Evolutionary conservation across 92 coral and sea anemone genomes (phyloP).

Genomic region (Muricea muricata): DNA sequence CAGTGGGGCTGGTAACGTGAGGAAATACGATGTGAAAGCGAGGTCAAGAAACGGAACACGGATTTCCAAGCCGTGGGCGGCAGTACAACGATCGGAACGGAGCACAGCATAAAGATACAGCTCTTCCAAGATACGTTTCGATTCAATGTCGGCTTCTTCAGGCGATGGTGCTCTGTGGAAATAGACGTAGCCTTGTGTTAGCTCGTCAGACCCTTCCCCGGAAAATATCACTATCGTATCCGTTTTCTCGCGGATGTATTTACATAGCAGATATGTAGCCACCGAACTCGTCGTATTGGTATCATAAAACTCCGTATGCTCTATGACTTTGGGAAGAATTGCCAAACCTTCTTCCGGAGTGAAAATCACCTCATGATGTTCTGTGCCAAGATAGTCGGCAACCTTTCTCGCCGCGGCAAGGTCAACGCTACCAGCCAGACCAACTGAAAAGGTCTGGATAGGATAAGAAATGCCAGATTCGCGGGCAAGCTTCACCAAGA

Average conservation of each 20-base stretch:
- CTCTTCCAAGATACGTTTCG: constrained; percentile 85
- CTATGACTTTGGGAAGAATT: constrained; percentile 87
- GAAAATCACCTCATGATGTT: constrained; percentile 94
- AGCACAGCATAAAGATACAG: constrained; percentile 86
- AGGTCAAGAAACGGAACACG: constrained; percentile 96
- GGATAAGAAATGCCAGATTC: constrained; percentile 93
- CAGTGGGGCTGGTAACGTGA: constrained; percentile 78
- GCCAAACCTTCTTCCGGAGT: constrained; percentile 88
- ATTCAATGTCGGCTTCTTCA: constrained; percentile 85
- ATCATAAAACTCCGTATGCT: constrained; percentile 87
- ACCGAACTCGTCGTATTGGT: constrained; percentile 93
- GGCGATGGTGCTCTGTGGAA: constrained; percentile 97
- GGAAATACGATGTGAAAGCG: constrained; percentile 92
- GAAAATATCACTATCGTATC: constrained; percentile 97
- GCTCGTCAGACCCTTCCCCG: constrained; percentile 98
- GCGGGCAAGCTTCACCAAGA: constrained; percentile 90
- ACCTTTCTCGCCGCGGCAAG: constrained; percentile 72
- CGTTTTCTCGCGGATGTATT: constrained; percentile 84
- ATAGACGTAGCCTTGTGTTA: constrained; percentile 95
- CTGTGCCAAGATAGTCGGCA: constrained; percentile 68
- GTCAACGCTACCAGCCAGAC: constrained; percentile 94
- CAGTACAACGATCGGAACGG: constrained; percentile 93
- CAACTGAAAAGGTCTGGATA: constrained; percentile 98
- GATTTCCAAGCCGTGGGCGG: constrained; percentile 93
- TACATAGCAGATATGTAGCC: constrained; percentile 87